These are phyloP conservation scores for Phylloscopus trochilus DNA, from an alignment of 2,113 vertebrate species.

Conservation along the genomic window DNA sequence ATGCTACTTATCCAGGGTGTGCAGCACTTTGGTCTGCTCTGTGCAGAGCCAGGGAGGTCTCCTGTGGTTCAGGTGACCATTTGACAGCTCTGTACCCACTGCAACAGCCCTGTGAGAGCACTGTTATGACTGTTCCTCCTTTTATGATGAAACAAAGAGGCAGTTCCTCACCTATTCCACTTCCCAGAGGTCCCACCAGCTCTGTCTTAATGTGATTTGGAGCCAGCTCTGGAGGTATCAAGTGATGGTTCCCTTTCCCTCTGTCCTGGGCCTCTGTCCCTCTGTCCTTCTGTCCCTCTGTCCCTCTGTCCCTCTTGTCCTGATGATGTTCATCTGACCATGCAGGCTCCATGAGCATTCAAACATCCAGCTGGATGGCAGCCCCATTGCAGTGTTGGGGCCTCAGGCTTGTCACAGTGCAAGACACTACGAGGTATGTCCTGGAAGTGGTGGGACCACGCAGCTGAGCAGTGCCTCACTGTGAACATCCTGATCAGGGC, in stretches of 20 bases:
- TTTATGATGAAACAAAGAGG: neutral
- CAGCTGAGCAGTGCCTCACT: neutral
- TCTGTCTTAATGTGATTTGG: neutral
- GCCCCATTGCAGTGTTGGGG: neutral
- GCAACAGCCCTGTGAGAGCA: neutral
- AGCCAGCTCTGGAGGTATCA: neutral
- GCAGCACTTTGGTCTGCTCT: neutral
- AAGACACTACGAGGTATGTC: neutral
- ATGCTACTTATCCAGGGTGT: neutral
- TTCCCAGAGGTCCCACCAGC: neutral
- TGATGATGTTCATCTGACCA: neutral
- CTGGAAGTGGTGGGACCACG: neutral
- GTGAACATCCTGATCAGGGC: neutral
- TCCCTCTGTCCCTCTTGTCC: neutral
- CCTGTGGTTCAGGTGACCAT: neutral
- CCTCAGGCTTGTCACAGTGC: neutral
- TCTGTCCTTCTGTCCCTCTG: neutral
- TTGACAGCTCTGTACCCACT: neutral
- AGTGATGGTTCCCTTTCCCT: neutral
- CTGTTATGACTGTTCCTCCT: neutral
- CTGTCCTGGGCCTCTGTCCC: neutral
- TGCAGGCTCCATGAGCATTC: neutral
- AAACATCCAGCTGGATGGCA: neutral
- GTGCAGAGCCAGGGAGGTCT: neutral
- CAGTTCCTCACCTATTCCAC: neutral